phyloP scores from a whole-genome alignment of 2,888 invertebrate species.

The Ichneumoninae sp. region DNA sequence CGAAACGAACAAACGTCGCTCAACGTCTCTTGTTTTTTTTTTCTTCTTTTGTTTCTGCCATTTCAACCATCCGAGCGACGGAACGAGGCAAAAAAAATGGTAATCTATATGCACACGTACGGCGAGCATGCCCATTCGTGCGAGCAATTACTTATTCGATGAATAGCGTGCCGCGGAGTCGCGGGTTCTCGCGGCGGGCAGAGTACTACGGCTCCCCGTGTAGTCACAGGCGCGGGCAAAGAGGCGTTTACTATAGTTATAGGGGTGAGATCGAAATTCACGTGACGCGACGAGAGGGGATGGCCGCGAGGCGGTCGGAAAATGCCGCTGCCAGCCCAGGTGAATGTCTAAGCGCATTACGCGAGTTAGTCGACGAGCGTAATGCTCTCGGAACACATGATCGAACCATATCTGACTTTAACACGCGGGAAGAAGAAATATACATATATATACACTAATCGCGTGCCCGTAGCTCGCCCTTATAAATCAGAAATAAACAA shows the following conservation, averaged over 20 bases:
- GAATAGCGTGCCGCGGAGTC: conserved; percentile 17
- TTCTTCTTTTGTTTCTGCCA: not conserved
- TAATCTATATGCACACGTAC: not conserved
- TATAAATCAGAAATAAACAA: not conserved
- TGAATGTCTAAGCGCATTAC: conserved; percentile 57
- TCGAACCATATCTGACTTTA: not conserved
- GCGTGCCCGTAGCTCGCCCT: not conserved
- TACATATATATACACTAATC: not conserved
- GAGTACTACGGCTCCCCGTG: not conserved
- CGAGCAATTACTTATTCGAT: conserved; percentile 24
- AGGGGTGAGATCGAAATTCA: conserved; percentile 66
- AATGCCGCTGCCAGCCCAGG: conserved; percentile 43
- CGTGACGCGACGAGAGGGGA: conserved; percentile 55
- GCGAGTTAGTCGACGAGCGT: conserved; percentile 54
- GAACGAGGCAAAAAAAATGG: not conserved
- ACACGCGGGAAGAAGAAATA: not conserved
- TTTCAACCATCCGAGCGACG: not conserved
- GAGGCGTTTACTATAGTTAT: conserved; percentile 23
- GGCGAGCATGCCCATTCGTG: conserved; percentile 6
- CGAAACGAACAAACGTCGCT: not conserved
- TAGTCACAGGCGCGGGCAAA: not conserved
- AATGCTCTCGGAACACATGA: conserved; percentile 56
- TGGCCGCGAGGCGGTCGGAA: conserved; percentile 46
- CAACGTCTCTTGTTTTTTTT: not conserved
- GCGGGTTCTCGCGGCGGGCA: conserved; percentile 17